These are phyloP conservation scores for Caradrina kadenii DNA, from an alignment of 2,888 invertebrate species.

Conservation along the genomic window DNA sequence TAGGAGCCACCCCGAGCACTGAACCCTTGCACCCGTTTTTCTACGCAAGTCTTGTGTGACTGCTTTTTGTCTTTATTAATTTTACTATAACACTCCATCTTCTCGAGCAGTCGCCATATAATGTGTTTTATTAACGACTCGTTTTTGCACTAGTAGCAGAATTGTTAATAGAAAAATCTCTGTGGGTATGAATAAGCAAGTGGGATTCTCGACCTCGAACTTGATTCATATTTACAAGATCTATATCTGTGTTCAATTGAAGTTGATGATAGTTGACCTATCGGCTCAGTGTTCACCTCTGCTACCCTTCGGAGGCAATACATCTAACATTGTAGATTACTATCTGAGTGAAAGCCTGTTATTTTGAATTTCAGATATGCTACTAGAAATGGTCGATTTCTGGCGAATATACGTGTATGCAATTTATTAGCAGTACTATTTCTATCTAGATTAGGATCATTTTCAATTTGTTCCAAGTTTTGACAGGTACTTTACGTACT, in stretches of 20 bases:
- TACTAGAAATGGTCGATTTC: constrained; percentile 52
- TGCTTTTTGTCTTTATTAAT: constrained; percentile 76
- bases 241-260: constrained; percentile 71
- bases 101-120: constrained; percentile 33
- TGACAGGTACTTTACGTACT: constrained; percentile 70
- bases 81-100: constrained; percentile 71
- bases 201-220: constrained; percentile 34
- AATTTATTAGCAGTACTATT: constrained; percentile 45
- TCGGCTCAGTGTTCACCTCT: constrained; percentile 65
- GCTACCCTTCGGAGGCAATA: constrained; percentile 73
- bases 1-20: constrained; percentile 76
- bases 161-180: constrained; percentile 7
- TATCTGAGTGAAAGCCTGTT: constrained; percentile 72
- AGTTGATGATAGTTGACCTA: constrained; percentile 73
- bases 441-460: constrained; percentile 51
- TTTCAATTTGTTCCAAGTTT: constrained; percentile 58
- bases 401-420: constrained; percentile 44
- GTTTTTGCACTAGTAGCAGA: constrained; percentile 30
- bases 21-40: constrained; percentile 85
- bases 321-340: constrained; percentile 64
- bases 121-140: constrained; percentile 43
- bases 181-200: constrained; percentile 18
- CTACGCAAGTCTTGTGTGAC: constrained; percentile 75
- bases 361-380: constrained; percentile 57
- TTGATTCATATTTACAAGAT: constrained; percentile 57